Percentiles rank a stretch among this genome's conserved stretches.
Conservation (phyloP, 2,113 vertebrate species). For the Myxocyprinus asiaticus region DNA sequence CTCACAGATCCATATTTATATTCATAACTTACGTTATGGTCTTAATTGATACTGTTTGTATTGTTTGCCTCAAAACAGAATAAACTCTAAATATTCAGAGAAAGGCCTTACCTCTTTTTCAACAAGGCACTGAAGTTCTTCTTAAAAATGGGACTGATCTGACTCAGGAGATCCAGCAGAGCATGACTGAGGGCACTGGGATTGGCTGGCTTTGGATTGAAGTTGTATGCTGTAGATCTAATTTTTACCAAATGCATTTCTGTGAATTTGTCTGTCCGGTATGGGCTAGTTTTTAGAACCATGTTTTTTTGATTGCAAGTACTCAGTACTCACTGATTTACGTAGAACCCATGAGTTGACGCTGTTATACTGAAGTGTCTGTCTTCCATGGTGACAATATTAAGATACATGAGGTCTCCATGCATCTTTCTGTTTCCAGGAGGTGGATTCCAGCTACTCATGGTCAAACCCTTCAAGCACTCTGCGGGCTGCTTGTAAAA, state of each 20-base stretch:
- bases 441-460: conserved; percentile 95
- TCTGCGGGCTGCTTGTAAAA: conserved; percentile 80
- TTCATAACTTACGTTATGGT: too few species aligned
- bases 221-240: conserved; percentile 91
- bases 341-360: conserved; percentile 87
- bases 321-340: conserved; percentile 93
- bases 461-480: conserved; percentile 88
- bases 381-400: conserved; percentile 87
- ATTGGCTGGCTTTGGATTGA: conserved; percentile 92
- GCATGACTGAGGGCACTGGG: conserved; percentile 94
- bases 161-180: conserved; percentile 90
- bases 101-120: conserved; percentile 91
- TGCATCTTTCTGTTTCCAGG: conserved; percentile 97
- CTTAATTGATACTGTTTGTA: too few species aligned
- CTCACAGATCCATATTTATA: too few species aligned
- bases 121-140: conserved; percentile 88
- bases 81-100: too few species aligned
- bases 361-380: conserved; percentile 89
- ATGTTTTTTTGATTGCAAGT: too few species aligned
- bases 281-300: neutral
- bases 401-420: conserved; percentile 91
- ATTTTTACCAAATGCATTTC: too few species aligned
- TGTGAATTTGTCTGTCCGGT: neutral
- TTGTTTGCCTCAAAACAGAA: too few species aligned
- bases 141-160: conserved; percentile 93